Percentiles rank a stretch among this genome's conserved stretches.
These are phyloP conservation scores for Cyclina sinensis DNA, from an alignment of 1,140 invertebrate genomes.

Conservation along the genomic window DNA sequence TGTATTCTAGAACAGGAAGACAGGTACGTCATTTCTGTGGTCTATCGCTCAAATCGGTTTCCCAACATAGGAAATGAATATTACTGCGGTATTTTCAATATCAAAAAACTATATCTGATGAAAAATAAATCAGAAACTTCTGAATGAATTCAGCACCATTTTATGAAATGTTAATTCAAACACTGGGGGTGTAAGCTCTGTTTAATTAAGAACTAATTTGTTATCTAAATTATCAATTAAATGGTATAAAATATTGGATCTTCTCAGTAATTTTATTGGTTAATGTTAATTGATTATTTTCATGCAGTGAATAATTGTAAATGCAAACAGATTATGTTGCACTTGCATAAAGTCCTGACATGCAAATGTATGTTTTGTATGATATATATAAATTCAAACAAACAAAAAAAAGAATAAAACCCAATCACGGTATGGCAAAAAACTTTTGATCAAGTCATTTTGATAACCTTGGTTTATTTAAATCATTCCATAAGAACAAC, in stretches of 20 bases:
- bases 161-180: background rate
- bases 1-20: no score
- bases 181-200: background rate
- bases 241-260: background rate
- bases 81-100: background rate
- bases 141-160: constrained; percentile 4
- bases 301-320: background rate
- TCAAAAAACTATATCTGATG: background rate
- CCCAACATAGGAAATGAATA: background rate
- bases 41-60: background rate
- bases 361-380: no score
- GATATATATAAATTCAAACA: no score
- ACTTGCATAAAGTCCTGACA: no score
- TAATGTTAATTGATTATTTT: constrained; percentile 5
- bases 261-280: background rate
- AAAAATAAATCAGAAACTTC: background rate
- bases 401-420: no score
- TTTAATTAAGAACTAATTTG: constrained; percentile 17
- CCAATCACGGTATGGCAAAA: no score
- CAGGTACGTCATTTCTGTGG: no score
- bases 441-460: no score
- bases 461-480: no score
- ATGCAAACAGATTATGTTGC: no score
- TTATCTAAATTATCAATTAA: constrained; percentile 27
- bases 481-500: no score